These are phyloP conservation scores for Atherix ibis DNA, from an alignment of 2,888 invertebrate species.

Conservation along the genomic window DNA sequence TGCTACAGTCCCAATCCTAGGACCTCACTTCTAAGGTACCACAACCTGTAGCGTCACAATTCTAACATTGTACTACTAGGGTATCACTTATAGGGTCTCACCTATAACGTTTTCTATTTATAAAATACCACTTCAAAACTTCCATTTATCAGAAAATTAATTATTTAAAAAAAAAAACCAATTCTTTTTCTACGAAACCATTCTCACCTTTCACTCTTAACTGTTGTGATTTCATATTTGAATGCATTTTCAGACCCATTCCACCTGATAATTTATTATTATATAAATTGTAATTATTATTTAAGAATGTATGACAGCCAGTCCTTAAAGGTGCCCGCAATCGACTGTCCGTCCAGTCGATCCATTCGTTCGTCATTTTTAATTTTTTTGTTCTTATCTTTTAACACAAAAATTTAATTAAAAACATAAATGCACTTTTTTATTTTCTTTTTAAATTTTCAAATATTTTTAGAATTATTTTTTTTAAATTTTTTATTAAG, in stretches of 20 bases:
- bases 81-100: too few relatives aligned
- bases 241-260: conserved; percentile 14
- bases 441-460: too few relatives aligned
- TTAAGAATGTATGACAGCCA: conserved; percentile 20
- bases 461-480: not conserved
- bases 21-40: too few relatives aligned
- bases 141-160: too few relatives aligned
- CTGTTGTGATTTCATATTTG: conserved; percentile 13
- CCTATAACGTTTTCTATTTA: too few relatives aligned
- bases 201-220: conserved; percentile 13
- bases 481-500: not conserved
- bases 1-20: too few relatives aligned
- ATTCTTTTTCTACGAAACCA: too few relatives aligned
- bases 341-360: conserved; percentile 30
- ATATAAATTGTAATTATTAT: conserved; percentile 19
- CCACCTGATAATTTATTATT: conserved; percentile 13
- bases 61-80: too few relatives aligned
- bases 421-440: not conserved
- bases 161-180: too few relatives aligned
- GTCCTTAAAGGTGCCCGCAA: conserved; percentile 25
- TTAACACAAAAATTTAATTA: not conserved
- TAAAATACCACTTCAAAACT: too few relatives aligned
- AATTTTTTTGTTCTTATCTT: too few relatives aligned
- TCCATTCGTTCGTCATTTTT: conserved; percentile 32
- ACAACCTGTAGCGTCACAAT: too few relatives aligned